Evolutionary conservation across 2,113 vertebrate genomes (phyloP).

Genomic region (Ophiodon elongatus): DNA sequence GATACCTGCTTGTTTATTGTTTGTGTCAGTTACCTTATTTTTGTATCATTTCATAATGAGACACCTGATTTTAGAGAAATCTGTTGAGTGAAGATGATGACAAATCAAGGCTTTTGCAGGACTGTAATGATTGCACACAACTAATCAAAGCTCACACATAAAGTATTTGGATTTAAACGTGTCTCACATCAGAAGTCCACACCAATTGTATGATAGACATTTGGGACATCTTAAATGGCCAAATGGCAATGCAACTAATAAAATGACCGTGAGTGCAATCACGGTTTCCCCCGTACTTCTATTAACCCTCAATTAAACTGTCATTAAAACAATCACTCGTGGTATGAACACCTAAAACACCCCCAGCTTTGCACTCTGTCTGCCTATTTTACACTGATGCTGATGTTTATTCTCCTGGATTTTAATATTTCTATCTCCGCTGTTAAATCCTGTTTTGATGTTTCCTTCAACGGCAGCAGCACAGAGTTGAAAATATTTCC

Average conservation of each 20-base stretch:
- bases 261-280: background rate
- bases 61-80: background rate
- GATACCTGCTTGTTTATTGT: background rate
- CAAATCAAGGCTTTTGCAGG: too few species aligned
- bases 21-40: background rate
- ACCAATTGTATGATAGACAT: background rate
- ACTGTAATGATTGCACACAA: background rate
- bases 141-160: background rate
- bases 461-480: slow-evolving; percentile 10
- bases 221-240: background rate
- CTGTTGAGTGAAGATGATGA: background rate
- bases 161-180: background rate
- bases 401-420: background rate
- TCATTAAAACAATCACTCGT: background rate
- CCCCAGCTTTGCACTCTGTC: background rate
- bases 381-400: background rate
- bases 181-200: background rate
- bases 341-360: background rate
- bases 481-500: background rate
- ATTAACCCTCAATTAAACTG: background rate
- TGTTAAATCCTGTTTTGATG: slow-evolving; percentile 20
- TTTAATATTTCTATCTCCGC: background rate
- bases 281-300: background rate
- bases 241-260: background rate
- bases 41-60: background rate